Evolutionary conservation across 2,888 invertebrate species (phyloP).

Genomic region (Volucella inflata): DNA sequence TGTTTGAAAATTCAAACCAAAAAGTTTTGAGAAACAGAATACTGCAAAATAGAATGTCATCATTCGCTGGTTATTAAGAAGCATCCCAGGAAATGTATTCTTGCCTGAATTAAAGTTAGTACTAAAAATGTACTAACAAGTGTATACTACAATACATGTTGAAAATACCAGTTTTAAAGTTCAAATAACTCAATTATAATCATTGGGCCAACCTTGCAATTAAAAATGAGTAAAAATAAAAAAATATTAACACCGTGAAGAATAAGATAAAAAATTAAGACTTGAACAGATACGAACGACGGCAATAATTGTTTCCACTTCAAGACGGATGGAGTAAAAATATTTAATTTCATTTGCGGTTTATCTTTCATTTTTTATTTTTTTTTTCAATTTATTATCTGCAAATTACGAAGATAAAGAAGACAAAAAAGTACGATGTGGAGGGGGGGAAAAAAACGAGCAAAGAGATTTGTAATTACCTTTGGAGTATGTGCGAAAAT

Average conservation of each 20-base stretch:
- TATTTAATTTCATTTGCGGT: constrained; percentile 37
- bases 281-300: background rate
- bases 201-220: no score
- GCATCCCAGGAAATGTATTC: no score
- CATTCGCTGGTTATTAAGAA: no score
- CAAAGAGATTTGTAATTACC: background rate
- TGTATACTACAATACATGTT: no score
- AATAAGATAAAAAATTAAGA: background rate
- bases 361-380: background rate
- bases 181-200: no score
- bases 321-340: background rate
- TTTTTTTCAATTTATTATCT: constrained; percentile 11
- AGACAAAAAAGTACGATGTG: background rate
- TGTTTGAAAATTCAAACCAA: no score
- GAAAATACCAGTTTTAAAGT: no score
- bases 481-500: background rate
- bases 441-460: background rate
- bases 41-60: no score
- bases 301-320: background rate
- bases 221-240: no score
- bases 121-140: no score
- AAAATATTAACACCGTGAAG: background rate
- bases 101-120: no score
- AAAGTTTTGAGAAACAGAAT: no score
- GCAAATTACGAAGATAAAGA: background rate